phyloP scores from a whole-genome alignment of 2,113 vertebrate species.

The Prolemur simus region DNA sequence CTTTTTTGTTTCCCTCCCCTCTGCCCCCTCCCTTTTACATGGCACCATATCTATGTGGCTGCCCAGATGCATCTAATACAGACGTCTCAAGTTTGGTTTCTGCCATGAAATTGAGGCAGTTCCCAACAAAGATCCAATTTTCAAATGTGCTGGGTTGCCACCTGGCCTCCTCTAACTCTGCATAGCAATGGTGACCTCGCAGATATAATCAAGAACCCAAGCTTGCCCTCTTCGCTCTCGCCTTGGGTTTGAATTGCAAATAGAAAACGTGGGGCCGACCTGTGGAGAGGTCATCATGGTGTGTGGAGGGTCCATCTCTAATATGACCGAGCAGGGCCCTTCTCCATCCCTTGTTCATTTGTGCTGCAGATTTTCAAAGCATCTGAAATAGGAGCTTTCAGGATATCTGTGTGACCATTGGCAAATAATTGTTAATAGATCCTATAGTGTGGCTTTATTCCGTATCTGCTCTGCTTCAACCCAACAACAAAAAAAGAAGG shows the following conservation, averaged over 20 bases:
- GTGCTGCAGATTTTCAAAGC: constrained; percentile 86
- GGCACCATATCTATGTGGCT: constrained; percentile 63
- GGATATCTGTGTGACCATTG: constrained; percentile 81
- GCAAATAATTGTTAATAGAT: constrained; percentile 84
- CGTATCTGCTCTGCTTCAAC: constrained; percentile 63
- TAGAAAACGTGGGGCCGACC: constrained; percentile 84
- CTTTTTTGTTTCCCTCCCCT: constrained; percentile 59
- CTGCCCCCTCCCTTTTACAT: not conserved
- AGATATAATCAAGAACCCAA: constrained; percentile 88
- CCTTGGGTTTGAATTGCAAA: constrained; percentile 89
- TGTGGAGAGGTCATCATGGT: constrained; percentile 83
- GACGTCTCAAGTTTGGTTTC: constrained; percentile 79
- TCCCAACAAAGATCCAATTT: constrained; percentile 82
- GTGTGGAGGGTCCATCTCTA: constrained; percentile 86
- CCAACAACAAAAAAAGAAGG: constrained; percentile 54
- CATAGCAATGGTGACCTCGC: constrained; percentile 86
- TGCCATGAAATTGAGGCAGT: constrained; percentile 76
- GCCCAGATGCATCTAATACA: constrained; percentile 68
- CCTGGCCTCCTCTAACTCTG: constrained; percentile 84
- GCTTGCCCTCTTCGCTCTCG: constrained; percentile 84
- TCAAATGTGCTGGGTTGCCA: constrained; percentile 83
- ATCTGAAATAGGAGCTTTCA: constrained; percentile 81
- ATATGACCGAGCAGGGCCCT: constrained; percentile 84
- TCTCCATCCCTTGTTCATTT: constrained; percentile 85
- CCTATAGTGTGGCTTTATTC: constrained; percentile 79